These are phyloP conservation scores for Drosophila pectinifera DNA, from an alignment of 1,140 invertebrate genomes.

Conservation along the genomic window DNA sequence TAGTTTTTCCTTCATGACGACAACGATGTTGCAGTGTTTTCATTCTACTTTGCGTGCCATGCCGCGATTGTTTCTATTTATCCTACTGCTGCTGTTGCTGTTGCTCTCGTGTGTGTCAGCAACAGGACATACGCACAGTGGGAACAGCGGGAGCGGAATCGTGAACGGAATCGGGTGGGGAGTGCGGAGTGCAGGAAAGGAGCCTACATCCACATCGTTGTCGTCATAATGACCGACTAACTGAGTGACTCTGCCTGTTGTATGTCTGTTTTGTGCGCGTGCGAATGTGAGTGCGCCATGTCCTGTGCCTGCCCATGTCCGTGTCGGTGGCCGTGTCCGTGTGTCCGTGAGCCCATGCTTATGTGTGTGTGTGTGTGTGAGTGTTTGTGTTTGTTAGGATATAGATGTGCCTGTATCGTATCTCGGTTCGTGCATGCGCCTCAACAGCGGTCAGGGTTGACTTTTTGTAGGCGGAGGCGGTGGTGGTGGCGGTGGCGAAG, in stretches of 20 bases:
- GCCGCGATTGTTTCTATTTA: conserved; percentile 23
- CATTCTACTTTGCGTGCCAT: conserved; percentile 22
- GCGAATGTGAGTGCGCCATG: conserved; percentile 17
- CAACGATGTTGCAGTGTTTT: conserved; percentile 34
- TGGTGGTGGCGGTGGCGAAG: neutral
- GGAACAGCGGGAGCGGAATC: conserved; percentile 13
- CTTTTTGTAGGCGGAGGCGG: conserved; percentile 53
- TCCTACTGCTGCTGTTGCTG: conserved; percentile 18
- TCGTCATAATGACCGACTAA: conserved; percentile 77
- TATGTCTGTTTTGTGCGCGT: conserved; percentile 36
- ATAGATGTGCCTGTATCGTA: conserved; percentile 39
- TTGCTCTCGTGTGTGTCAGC: conserved; percentile 51
- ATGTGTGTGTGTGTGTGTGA: conserved; percentile 7
- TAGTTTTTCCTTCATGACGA: neutral
- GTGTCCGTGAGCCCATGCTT: neutral
- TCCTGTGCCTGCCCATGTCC: conserved; percentile 6
- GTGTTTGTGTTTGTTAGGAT: conserved; percentile 30
- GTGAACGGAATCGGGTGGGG: conserved; percentile 5
- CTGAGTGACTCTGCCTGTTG: conserved; percentile 56
- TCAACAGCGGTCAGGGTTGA: conserved; percentile 77
- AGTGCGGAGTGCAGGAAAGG: conserved; percentile 11
- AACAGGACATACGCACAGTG: conserved; percentile 65
- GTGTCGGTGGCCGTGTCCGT: neutral
- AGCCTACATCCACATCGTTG: conserved; percentile 25
- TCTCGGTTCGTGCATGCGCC: conserved; percentile 69